Base-by-base conservation (phyloP, 2,888 invertebrate species). In the Epistrophe eligans region DNA sequence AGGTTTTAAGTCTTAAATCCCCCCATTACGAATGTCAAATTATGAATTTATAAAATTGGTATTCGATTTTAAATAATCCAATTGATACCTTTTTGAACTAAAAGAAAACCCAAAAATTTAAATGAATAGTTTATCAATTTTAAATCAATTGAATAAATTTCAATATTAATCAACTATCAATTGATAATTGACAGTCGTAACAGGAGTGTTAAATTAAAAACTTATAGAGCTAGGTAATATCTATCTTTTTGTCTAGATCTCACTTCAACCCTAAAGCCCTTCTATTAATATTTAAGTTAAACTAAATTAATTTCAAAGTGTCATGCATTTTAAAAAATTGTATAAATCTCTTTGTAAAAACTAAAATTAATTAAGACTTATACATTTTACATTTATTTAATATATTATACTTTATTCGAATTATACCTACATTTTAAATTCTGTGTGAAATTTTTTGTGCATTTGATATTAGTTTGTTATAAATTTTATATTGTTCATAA, bases 391-490 rank as follows among this genome's bases (percentile, higher is more conserved):
- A 52, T 52, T 24, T 8, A 38, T 13, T 19, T 2, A 57, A 24
- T 48, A 15, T 71, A 62, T 24, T 19, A 15, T 28, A 55, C 19
- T 7, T 32, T n/a, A 24, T 72, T 50, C n/a, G 28, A 32, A 50
- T 40, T 45, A 50, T 52, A 76, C 45, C 13, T 43, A 11, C 1
- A 48, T 66, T 17, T 32, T 32, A 66, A 32, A 32, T 40, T 70
- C 55, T 38, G 77, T 84, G 84, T 88, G 88, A 84, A 88, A 84
- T 88, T 84, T 83, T 88, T 80, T 84, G 84, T 88, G 84, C 79
- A 28, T 67, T n/a, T 67, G 35, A 50, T 50, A 35, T 67, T 45
- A 72, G 79, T 79, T 72, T 58, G 15, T 83, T 50, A 10, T 19
- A 48, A 17, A 35, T 83, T 52, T 71, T 76, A 24, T 24, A 45